Evolutionary conservation across 2,888 invertebrate genomes (phyloP).

Genomic region (Pachliopta kotzebuea): DNA sequence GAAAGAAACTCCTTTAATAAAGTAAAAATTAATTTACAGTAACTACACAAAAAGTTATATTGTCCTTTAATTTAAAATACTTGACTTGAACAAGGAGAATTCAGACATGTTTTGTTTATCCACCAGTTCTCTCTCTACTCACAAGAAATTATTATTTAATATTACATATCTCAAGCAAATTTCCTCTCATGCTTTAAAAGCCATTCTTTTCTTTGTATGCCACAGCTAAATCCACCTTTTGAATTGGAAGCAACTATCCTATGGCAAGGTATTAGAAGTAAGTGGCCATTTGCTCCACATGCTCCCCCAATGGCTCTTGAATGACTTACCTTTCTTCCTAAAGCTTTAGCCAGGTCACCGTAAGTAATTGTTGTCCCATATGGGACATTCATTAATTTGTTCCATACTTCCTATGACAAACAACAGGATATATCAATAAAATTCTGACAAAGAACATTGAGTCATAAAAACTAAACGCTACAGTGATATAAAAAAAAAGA

Average conservation of each 20-base stretch:
- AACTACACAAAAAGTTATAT: too few relatives aligned
- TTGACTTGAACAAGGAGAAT: too few relatives aligned
- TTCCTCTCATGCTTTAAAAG: slow-evolving; percentile 68
- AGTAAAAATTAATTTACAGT: too few relatives aligned
- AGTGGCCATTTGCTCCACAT: slow-evolving; percentile 63
- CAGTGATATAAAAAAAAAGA: too few relatives aligned
- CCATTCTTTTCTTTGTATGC: slow-evolving; percentile 77
- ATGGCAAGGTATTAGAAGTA: slow-evolving; percentile 68
- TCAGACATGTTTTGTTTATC: too few relatives aligned
- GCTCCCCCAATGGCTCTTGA: slow-evolving; percentile 66
- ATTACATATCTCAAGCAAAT: slow-evolving; percentile 29
- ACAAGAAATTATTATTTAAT: too few relatives aligned
- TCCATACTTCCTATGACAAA: slow-evolving; percentile 59
- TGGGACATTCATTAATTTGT: slow-evolving; percentile 53
- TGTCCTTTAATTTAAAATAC: too few relatives aligned
- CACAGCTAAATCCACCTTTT: slow-evolving; percentile 75
- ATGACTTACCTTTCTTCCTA: slow-evolving; percentile 58
- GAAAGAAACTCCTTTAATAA: too few relatives aligned
- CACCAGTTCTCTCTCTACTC: too few relatives aligned
- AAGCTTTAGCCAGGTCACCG: slow-evolving; percentile 56
- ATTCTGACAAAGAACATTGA: background rate
- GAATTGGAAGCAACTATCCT: slow-evolving; percentile 56
- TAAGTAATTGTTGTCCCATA: slow-evolving; percentile 66
- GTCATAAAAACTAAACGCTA: too few relatives aligned
- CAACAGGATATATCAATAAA: background rate